Percentiles rank a stretch among this genome's conserved stretches.
Evolutionary conservation across 2,797 vertebrate genomes (phyloP).

Genomic region (Vespertilio murinus): DNA sequence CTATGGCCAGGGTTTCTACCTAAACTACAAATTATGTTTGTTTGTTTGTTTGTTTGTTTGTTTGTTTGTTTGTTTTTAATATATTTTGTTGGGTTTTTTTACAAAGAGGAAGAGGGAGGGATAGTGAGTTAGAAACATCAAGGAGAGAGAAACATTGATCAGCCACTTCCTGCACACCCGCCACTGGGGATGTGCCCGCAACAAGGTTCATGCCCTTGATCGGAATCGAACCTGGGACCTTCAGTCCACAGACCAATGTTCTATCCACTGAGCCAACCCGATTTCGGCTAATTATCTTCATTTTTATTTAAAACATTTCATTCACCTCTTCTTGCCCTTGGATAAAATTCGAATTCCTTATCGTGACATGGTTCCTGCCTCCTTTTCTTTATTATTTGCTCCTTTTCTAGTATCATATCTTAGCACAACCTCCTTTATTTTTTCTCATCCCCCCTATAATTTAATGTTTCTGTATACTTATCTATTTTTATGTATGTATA

Average conservation of each 20-base stretch:
- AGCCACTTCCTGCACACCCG: too few relatives aligned
- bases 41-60: too few relatives aligned
- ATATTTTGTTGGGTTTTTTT: too few relatives aligned
- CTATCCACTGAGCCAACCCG: too few relatives aligned
- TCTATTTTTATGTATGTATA: background rate
- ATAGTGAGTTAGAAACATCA: too few relatives aligned
- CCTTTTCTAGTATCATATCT: background rate
- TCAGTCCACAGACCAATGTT: too few relatives aligned
- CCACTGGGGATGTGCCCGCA: too few relatives aligned
- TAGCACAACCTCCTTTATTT: background rate
- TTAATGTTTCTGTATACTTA: background rate
- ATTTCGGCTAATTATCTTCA: background rate
- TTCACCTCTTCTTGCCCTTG: background rate
- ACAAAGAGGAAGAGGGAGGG: too few relatives aligned
- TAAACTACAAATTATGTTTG: background rate
- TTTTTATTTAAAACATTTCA: background rate
- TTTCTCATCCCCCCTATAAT: background rate
- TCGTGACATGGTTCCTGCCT: background rate
- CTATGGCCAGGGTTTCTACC: background rate
- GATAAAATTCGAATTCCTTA: constrained; percentile 1
- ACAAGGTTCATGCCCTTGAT: too few relatives aligned
- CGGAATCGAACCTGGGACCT: too few relatives aligned
- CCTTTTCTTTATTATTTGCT: background rate
- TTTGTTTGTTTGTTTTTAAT: too few relatives aligned
- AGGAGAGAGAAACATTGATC: too few relatives aligned